Evolutionary conservation across 2,113 vertebrate genomes (phyloP).

Genomic region (Lycocorax pyrrhopterus): DNA sequence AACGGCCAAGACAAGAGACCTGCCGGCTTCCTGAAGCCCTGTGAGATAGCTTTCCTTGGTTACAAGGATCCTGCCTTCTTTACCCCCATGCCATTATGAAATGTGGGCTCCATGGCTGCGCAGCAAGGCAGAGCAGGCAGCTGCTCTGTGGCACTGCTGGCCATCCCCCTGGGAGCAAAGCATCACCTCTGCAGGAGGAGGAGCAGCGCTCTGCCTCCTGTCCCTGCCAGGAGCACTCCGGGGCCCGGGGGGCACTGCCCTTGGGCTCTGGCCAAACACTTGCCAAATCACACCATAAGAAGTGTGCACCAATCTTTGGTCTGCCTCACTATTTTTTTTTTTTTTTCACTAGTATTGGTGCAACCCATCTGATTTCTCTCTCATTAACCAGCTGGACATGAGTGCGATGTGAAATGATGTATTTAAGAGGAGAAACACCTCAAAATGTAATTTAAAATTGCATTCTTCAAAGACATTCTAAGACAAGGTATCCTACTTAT

Average conservation of each 20-base stretch:
- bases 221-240: neutral
- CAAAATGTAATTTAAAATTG: neutral
- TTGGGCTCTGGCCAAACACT: neutral
- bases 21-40: neutral
- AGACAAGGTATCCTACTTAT: neutral
- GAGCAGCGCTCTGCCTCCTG: neutral
- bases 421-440: neutral
- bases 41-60: neutral
- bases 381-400: fast-evolving
- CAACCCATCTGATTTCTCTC: neutral
- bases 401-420: fast-evolving
- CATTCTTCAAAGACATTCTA: neutral
- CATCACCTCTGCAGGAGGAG: neutral
- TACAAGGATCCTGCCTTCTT: neutral
- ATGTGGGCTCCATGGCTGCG: neutral
- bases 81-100: neutral
- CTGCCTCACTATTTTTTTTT: neutral
- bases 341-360: neutral
- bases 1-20: neutral
- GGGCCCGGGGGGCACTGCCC: no score
- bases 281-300: fast-evolving
- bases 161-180: neutral
- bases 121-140: neutral
- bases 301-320: no score
- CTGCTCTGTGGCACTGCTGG: neutral